These are phyloP conservation scores for Todiramphus chloris DNA, from an alignment of 2,113 vertebrate species.

Conservation along the genomic window DNA sequence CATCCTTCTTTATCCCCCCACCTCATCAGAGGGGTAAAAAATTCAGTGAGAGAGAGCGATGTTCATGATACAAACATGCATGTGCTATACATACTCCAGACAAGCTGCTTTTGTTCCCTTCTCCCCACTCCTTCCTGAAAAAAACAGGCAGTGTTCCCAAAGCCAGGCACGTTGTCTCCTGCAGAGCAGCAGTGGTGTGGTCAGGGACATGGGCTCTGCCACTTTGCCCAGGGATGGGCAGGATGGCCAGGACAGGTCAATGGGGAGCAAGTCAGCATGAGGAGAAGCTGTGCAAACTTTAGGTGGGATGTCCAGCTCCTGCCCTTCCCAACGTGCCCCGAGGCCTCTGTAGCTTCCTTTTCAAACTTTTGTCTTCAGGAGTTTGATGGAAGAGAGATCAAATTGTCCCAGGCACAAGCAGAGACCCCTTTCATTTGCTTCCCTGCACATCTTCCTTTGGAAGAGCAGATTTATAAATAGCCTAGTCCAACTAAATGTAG, in stretches of 20 bases:
- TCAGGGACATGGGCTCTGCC: not conserved
- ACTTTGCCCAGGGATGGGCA: not conserved
- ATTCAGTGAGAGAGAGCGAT: rapidly evolving
- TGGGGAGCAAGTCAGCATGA: rapidly evolving
- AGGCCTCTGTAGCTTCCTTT: not conserved
- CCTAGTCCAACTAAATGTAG: not conserved
- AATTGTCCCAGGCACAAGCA: not conserved
- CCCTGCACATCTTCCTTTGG: not conserved
- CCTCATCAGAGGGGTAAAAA: not conserved
- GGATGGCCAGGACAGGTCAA: not conserved
- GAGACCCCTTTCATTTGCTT: not conserved
- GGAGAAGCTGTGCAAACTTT: not conserved
- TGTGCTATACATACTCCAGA: not conserved
- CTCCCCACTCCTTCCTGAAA: not conserved
- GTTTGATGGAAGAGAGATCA: not conserved
- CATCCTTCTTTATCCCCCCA: not conserved
- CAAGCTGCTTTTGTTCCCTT: not conserved
- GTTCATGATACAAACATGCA: rapidly evolving
- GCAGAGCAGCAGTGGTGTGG: not conserved
- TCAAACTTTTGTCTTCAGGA: not conserved
- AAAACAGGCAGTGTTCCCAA: not conserved
- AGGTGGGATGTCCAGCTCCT: not conserved
- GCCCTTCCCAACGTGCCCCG: rapidly evolving
- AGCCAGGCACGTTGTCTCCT: rapidly evolving
- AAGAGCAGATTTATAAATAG: not conserved